Evolutionary conservation across 92 coral and sea anemone species (phyloP).

Genomic region (Muricea muricata): DNA sequence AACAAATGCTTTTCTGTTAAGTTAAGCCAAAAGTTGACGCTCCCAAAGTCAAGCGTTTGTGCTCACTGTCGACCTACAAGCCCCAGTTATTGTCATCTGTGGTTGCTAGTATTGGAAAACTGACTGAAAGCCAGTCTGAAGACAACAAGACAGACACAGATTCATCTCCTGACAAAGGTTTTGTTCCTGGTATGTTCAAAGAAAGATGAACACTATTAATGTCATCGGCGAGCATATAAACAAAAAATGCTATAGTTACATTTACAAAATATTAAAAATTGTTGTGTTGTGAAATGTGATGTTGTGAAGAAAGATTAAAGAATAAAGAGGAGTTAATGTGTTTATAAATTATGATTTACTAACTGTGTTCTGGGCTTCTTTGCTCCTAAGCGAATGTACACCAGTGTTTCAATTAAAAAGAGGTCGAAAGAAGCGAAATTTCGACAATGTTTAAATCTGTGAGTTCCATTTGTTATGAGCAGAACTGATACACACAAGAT

Average conservation of each 20-base stretch:
- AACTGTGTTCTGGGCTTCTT: no score
- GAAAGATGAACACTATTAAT: slow-evolving; percentile 18
- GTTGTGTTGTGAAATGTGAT: not conserved
- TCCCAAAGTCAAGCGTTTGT: slow-evolving; percentile 20
- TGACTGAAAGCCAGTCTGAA: no score
- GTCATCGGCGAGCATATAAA: not conserved
- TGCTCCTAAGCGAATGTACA: no score
- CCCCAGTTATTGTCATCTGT: slow-evolving; percentile 29
- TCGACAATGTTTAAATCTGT: no score
- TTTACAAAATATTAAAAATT: no score
- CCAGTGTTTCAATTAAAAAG: no score
- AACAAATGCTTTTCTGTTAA: not conserved
- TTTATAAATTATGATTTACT: no score
- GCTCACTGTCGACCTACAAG: slow-evolving; percentile 28
- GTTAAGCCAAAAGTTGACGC: not conserved
- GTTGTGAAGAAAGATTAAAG: no score
- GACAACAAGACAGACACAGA: slow-evolving; percentile 15
- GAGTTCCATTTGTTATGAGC: no score
- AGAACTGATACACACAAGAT: no score
- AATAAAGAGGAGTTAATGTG: no score
- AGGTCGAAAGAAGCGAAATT: no score
- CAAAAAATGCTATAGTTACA: not conserved
- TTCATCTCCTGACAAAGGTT: slow-evolving; percentile 16
- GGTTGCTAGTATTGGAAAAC: not conserved
- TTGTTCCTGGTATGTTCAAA: slow-evolving; percentile 60